A percentile compares a stretch with the other conserved stretches of the same genome.
phyloP scores from a whole-genome alignment of 1,140 invertebrate genomes.

The Drosophila santomea region DNA sequence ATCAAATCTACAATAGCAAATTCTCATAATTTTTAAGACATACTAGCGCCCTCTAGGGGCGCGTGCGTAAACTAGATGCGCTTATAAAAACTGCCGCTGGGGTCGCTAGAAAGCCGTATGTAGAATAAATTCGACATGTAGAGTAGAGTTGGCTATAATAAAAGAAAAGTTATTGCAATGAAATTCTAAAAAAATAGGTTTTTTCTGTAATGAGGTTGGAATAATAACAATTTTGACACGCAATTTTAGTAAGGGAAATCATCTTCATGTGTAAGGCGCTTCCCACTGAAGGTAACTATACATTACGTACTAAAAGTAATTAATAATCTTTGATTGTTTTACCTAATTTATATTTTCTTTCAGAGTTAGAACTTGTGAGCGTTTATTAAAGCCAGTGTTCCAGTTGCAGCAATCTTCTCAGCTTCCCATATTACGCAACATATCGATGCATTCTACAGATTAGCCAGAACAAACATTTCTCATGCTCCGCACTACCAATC shows the following conservation, averaged over 20 bases:
- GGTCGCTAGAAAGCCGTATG: not conserved
- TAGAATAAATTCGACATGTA: not conserved
- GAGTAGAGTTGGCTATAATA: too few species aligned
- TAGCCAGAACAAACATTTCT: constrained; percentile 66
- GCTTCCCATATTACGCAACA: constrained; percentile 54
- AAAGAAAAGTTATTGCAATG: too few species aligned
- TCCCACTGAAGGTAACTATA: too few species aligned
- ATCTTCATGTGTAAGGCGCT: too few species aligned
- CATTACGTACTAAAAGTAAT: too few species aligned
- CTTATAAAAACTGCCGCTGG: not conserved
- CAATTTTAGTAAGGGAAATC: too few species aligned
- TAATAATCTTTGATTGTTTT: too few species aligned
- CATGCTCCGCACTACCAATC: constrained; percentile 49
- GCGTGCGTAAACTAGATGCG: accelerated
- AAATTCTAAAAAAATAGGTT: too few species aligned
- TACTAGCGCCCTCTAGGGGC: not conserved
- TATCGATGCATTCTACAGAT: constrained; percentile 64
- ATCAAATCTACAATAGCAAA: not conserved
- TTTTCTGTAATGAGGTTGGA: too few species aligned
- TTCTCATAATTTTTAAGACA: not conserved
- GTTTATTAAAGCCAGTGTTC: not conserved
- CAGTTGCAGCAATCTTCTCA: constrained; percentile 2
- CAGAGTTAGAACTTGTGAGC: too few species aligned
- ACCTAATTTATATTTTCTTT: not conserved
- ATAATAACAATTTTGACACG: too few species aligned